Base-by-base conservation (phyloP, 2,888 invertebrate genomes). In the Melolontha melolontha region DNA sequence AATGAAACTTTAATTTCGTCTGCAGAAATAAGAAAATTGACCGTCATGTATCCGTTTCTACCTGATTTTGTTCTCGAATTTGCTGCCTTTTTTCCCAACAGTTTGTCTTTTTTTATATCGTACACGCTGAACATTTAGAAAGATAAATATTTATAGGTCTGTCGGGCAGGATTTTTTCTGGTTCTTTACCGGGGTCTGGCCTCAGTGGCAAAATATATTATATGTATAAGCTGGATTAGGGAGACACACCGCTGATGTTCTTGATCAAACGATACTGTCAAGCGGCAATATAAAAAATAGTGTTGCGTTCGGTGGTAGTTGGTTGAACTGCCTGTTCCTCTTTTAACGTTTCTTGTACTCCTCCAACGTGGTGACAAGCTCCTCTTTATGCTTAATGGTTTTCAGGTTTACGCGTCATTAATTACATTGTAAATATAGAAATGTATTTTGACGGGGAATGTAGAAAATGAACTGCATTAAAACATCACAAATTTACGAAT, bases 221-320 rank as follows among this genome's bases (percentile, higher is more conserved):
- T 68, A 22, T 22, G 4, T 22, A 72, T 66, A 63, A 67, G 69
- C 66, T 70, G 71, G 74, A 73, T 74, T 73, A 73, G 70, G 70
- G 73, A 67, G 72, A 73, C 54, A 51, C 73, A 69, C 72, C 67
- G 71, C 70, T 68, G 72, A 72, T 72, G 73, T 70, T 70, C 67
- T 65, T 63, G 74, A 76, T 75, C 71, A 69, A 70, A 72, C 72
- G 76, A 77, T 77, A 76, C 74, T 73, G 73, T 74, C 74, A 68
- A 70, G 73, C 74, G 73, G 67, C 71, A 71, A 72, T 50, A 71
- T 72, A 72, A 71, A 70, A 69, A 69, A 70, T 70, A 68, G 40
- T 62, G 17, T 22, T 41, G 22, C 47, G 29, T 54, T 49, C 44
- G 8, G 41, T 14, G 39, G 41, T 59, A 49, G 50, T 40, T 59